Base-by-base conservation (phyloP, 2,888 invertebrate genomes). In the Geotrupes spiniger region DNA sequence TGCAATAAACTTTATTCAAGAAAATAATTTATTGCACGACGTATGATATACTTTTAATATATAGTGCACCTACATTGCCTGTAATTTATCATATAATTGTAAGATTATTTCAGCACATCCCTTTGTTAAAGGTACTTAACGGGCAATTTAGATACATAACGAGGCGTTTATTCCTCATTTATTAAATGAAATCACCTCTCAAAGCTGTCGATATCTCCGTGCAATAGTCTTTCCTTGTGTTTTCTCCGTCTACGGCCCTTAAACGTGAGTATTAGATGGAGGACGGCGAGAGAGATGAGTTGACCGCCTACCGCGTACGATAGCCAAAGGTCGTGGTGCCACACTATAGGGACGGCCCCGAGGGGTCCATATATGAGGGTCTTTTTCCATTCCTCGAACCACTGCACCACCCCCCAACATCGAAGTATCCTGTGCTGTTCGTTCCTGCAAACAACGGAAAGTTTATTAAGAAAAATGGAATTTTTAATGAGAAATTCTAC, bases 291-390 rank as follows among this genome's bases (percentile, higher is more conserved):
- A 1, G 74, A 57, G 16, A 77, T 62, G 25, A 78, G 62, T 59
- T 74, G 69, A 33, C 73, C 67, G 4, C 76, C 77, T 39, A 76
- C 75, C 39, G 78, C 71, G 65, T 77, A 76, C 45, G 76, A 76
- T 36, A 78, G 66, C 78, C 78, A 78, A 38, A 78, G 66, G 66
- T 75, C 74, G 54, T 71, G 67, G 21, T 71, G 71, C 61, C 68
- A 69, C 27, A 70, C 56, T 37, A 72, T 61, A n/a, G 72, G 70
- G 29, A 70, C 58, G 1, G 64, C 66, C 10, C 65, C 64, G 53
- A 72, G 60, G n/a, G 70, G 64, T 4, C 63, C 64, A 54, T 73
- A 73, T 10, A 70, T 46, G 16, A 71, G 52, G 21, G 64, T 63
- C 56, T 70, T 71, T 57, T 70, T 71, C 73, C 73, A 73, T 15